phyloP scores from a whole-genome alignment of 2,113 vertebrate genomes.

The Typhlomys cinereus region DNA sequence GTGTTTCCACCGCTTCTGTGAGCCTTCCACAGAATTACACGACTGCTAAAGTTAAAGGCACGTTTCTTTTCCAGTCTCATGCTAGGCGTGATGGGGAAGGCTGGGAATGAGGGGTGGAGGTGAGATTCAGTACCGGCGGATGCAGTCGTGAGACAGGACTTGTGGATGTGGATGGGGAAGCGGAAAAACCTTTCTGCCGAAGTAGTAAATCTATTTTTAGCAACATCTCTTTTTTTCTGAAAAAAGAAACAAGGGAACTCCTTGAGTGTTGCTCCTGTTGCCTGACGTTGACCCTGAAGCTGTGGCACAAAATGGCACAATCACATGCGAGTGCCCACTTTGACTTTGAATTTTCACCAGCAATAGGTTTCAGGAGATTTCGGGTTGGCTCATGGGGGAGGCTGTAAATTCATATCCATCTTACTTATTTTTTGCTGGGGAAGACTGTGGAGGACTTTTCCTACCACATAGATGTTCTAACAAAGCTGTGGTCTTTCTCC shows the following conservation, averaged over 20 bases:
- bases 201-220: conserved; percentile 90
- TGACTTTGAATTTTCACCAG: conserved; percentile 83
- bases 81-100: conserved; percentile 77
- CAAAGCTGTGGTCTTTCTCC: conserved; percentile 88
- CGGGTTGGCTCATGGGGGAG: conserved; percentile 44
- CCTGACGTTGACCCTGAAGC: conserved; percentile 78
- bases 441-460: conserved; percentile 81
- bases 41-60: conserved; percentile 78
- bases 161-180: conserved; percentile 75
- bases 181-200: conserved; percentile 84
- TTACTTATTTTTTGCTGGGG: conserved; percentile 69
- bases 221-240: conserved; percentile 82
- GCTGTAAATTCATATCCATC: conserved; percentile 83
- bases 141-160: conserved; percentile 77
- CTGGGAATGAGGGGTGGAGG: conserved; percentile 78
- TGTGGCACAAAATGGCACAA: conserved; percentile 86
- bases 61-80: conserved; percentile 73
- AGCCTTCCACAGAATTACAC: conserved; percentile 78
- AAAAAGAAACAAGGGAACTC: conserved; percentile 76
- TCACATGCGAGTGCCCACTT: conserved; percentile 77
- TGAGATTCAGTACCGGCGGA: conserved; percentile 78
- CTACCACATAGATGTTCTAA: conserved; percentile 84
- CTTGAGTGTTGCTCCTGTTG: conserved; percentile 77
- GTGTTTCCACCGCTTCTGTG: conserved; percentile 73
- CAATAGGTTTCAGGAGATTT: conserved; percentile 61